A percentile compares a stretch with the other conserved stretches of the same genome.
These are phyloP conservation scores for Aptenodytes forsteri DNA, from an alignment of 2,113 vertebrate species.

Conservation along the genomic window DNA sequence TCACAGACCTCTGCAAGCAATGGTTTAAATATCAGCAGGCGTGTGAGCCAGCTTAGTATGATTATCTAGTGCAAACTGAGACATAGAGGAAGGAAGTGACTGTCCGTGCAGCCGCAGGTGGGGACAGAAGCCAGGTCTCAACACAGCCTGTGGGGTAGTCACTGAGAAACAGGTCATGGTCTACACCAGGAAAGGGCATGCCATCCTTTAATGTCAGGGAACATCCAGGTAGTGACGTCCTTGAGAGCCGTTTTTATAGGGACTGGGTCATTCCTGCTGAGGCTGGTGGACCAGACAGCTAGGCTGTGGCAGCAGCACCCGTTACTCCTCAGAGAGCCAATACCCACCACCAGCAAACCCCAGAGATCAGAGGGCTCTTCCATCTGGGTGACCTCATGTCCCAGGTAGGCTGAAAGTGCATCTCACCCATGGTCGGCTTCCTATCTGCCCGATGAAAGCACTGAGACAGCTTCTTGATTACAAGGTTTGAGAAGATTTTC, in stretches of 20 bases:
- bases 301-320: background rate
- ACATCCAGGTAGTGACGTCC: background rate
- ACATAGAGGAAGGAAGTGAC: background rate
- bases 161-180: background rate
- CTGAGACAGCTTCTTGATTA: slow-evolving; percentile 43
- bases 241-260: background rate
- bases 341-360: background rate
- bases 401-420: background rate
- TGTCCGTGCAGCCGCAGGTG: background rate
- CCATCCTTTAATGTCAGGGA: background rate
- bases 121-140: background rate
- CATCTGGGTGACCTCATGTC: background rate
- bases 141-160: background rate
- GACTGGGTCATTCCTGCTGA: background rate
- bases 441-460: background rate
- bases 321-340: background rate
- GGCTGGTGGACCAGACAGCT: background rate
- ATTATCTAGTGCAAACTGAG: background rate
- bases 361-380: background rate
- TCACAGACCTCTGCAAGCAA: background rate
- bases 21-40: background rate
- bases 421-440: background rate
- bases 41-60: background rate
- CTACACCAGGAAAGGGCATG: background rate
- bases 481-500: slow-evolving; percentile 67